phyloP scores from a whole-genome alignment of 2,113 vertebrate genomes.

The Hystrix cristata region DNA sequence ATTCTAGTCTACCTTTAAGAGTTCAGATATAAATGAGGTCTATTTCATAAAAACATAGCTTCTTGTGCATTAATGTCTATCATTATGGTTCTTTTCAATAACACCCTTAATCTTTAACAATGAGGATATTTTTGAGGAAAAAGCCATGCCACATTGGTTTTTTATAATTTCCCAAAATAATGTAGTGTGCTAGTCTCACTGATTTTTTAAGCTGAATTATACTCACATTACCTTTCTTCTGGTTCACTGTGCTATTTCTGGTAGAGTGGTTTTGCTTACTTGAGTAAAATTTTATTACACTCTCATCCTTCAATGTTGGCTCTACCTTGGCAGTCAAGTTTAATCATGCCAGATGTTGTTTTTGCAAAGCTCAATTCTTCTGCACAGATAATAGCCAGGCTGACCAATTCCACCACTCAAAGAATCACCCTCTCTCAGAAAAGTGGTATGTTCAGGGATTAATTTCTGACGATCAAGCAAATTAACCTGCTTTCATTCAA shows the following conservation, averaged over 20 bases:
- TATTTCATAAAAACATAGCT: conserved; percentile 44
- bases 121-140: conserved; percentile 50
- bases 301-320: conserved; percentile 68
- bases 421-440: not conserved
- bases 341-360: conserved; percentile 76
- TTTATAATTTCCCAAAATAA: conserved; percentile 66
- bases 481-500: conserved; percentile 56
- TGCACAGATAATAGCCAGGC: conserved; percentile 64
- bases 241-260: conserved; percentile 70
- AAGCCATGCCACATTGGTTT: conserved; percentile 34
- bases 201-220: conserved; percentile 71
- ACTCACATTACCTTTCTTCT: conserved; percentile 64
- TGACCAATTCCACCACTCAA: conserved; percentile 67
- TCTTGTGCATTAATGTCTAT: conserved; percentile 1
- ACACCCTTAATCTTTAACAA: conserved; percentile 35
- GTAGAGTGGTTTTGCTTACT: conserved; percentile 71
- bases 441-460: not conserved
- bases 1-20: conserved; percentile 14
- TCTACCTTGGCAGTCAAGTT: conserved; percentile 74
- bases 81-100: conserved; percentile 19
- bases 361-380: conserved; percentile 73
- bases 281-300: conserved; percentile 78
- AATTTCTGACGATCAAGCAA: conserved; percentile 47
- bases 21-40: conserved; percentile 42
- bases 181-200: not conserved